Conservation (phyloP, 2,797 vertebrate species). For the Scyliorhinus canicula region DNA sequence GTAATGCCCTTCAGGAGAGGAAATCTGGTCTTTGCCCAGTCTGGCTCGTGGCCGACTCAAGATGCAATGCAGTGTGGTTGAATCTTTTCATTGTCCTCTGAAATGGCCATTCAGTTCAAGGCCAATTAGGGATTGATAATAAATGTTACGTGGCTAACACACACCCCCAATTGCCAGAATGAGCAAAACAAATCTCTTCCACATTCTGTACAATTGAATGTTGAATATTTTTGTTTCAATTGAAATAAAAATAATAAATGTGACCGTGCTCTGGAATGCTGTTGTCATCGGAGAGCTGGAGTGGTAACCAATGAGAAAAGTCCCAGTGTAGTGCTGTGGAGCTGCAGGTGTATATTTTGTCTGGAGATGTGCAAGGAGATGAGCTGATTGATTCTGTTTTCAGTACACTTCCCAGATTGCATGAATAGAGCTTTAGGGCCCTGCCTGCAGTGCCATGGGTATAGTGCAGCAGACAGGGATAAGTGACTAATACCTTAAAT, state of each 20-base stretch:
- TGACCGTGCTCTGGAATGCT: background rate
- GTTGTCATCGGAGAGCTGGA: background rate
- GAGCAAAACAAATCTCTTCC: background rate
- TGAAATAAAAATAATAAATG: background rate
- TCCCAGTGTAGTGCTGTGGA: background rate
- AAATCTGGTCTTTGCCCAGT: too few species aligned
- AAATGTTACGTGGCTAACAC: too few species aligned
- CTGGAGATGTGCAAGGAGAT: background rate
- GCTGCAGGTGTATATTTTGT: background rate
- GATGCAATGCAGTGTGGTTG: too few species aligned
- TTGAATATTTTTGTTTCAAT: background rate
- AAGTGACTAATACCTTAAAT: background rate
- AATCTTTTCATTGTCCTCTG: too few species aligned
- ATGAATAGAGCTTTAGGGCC: background rate
- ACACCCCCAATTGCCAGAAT: too few species aligned
- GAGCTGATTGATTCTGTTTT: background rate
- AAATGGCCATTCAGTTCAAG: too few species aligned
- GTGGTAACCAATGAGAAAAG: background rate
- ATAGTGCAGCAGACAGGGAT: background rate
- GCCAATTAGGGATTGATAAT: too few species aligned
- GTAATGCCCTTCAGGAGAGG: too few species aligned
- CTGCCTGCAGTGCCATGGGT: background rate
- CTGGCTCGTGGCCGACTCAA: too few species aligned
- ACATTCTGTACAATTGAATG: background rate
- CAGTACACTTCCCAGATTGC: background rate